Evolutionary conservation across 2,888 invertebrate species (phyloP).

Genomic region (Polymixis lichenea): DNA sequence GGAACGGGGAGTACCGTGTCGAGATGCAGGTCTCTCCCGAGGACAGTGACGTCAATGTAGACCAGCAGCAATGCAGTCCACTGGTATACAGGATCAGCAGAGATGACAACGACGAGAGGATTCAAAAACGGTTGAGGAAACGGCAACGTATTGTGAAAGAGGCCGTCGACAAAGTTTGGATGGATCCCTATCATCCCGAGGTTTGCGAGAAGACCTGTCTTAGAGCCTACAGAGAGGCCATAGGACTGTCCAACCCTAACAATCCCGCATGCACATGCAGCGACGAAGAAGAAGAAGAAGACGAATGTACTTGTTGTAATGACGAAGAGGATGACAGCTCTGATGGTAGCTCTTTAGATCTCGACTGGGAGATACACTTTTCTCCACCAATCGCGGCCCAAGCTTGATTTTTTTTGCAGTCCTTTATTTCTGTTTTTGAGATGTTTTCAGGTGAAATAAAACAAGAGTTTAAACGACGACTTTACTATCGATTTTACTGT

Average conservation of each 20-base stretch:
- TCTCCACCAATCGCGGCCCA: constrained; percentile 77
- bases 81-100: constrained; percentile 80
- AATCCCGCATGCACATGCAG: constrained; percentile 68
- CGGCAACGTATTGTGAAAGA: constrained; percentile 70
- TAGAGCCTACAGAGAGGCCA: constrained; percentile 76
- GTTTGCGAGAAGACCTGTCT: constrained; percentile 78
- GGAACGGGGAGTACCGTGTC: constrained; percentile 80
- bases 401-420: constrained; percentile 23
- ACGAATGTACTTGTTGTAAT: constrained; percentile 70
- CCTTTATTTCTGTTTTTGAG: constrained; percentile 4
- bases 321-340: constrained; percentile 69
- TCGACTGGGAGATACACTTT: constrained; percentile 86
- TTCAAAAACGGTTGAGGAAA: constrained; percentile 69
- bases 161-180: constrained; percentile 73
- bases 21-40: constrained; percentile 78
- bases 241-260: constrained; percentile 72
- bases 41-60: constrained; percentile 62
- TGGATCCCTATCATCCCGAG: constrained; percentile 78
- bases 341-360: constrained; percentile 79
- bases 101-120: constrained; percentile 74
- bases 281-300: constrained; percentile 55
- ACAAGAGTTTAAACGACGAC: constrained; percentile 44
- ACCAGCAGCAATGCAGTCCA: constrained; percentile 71
- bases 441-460: constrained; percentile 49
- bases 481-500: constrained; percentile 75